phyloP scores from a whole-genome alignment of 2,113 vertebrate genomes.

The Ailurus styani region DNA sequence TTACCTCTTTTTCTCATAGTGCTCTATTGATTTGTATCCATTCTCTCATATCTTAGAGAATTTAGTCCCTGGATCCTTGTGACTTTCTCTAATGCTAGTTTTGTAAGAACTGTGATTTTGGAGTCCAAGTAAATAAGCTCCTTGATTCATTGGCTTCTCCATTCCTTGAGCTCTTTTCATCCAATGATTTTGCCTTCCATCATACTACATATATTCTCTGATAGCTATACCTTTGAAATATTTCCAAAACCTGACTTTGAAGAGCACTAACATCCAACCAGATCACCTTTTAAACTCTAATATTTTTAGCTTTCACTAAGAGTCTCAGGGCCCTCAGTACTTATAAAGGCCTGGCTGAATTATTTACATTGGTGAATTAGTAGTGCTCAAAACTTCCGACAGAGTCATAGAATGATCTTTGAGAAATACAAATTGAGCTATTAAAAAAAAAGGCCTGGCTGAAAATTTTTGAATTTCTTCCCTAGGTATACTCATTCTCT shows the following conservation, averaged over 20 bases:
- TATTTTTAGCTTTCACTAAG: background rate
- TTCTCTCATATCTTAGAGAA: background rate
- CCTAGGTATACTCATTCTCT: background rate
- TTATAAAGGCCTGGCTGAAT: background rate
- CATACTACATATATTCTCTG: background rate
- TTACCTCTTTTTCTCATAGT: background rate
- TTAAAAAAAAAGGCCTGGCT: too few species aligned
- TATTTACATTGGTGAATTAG: background rate
- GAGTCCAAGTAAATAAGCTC: background rate
- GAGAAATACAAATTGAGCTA: background rate
- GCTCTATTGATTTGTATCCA: background rate
- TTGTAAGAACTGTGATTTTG: background rate
- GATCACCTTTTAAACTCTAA: background rate
- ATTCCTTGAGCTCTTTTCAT: background rate
- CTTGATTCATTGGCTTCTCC: background rate
- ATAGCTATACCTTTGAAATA: background rate
- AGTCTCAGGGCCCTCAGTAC: background rate
- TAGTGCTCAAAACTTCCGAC: constrained; percentile 9
- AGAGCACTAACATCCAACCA: background rate
- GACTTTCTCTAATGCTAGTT: background rate
- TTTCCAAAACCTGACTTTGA: background rate
- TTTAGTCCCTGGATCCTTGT: background rate
- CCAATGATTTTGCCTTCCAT: background rate
- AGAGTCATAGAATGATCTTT: background rate
- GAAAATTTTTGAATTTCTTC: background rate